phyloP scores from a whole-genome alignment of 2,113 vertebrate genomes.

The Dasyornis broadbenti region DNA sequence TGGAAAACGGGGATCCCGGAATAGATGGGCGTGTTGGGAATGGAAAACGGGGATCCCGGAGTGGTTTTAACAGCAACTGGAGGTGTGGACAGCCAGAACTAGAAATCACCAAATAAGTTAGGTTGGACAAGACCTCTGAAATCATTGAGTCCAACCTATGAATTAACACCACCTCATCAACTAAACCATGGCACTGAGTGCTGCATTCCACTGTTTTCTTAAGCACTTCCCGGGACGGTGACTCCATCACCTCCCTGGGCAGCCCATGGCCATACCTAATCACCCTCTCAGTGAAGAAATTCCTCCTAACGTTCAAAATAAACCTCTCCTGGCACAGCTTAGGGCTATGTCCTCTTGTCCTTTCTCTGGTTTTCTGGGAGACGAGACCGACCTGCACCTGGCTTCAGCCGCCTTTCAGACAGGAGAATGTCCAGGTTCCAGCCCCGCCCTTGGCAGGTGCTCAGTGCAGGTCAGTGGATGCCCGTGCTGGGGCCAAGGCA shows the following conservation, averaged over 20 bases:
- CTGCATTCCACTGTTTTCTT: background rate
- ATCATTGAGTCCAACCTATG: background rate
- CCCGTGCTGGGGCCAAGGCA: fast-evolving
- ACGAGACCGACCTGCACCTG: fast-evolving
- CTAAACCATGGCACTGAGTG: background rate
- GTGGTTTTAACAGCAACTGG: fast-evolving
- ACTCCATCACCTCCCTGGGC: no score
- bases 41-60: fast-evolving
- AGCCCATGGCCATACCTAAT: background rate
- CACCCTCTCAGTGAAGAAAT: background rate
- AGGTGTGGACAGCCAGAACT: fast-evolving
- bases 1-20: no score
- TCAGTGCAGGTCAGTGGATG: fast-evolving
- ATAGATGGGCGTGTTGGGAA: fast-evolving
- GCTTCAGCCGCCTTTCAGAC: background rate
- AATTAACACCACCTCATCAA: fast-evolving
- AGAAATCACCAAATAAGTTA: background rate
- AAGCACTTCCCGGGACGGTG: background rate
- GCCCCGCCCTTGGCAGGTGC: fast-evolving
- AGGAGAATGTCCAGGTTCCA: background rate
- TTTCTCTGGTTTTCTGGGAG: background rate
- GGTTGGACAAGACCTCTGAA: background rate
- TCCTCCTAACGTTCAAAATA: background rate
- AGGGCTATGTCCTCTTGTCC: background rate
- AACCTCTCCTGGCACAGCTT: background rate